Evolutionary conservation across 2,113 vertebrate genomes (phyloP).

Genomic region (Dendropsophus ebraccatus): DNA sequence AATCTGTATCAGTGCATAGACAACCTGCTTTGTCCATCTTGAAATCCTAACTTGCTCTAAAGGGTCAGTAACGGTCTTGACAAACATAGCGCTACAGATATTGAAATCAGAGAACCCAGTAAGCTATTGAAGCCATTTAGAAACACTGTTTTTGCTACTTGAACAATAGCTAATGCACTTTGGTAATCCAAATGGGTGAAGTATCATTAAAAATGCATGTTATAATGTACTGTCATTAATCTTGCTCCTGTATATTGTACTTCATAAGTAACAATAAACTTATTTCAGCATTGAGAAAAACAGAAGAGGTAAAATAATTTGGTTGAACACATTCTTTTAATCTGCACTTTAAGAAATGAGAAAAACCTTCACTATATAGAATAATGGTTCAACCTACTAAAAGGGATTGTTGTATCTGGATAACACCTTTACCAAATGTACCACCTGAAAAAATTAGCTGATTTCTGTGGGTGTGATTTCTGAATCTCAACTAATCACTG

Average conservation of each 20-base stretch:
- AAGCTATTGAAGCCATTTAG: conserved; percentile 40
- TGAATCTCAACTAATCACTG: too few species aligned
- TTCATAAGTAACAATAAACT: conserved; percentile 41
- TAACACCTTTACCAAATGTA: too few species aligned
- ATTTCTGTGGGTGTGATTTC: too few species aligned
- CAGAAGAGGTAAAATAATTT: neutral
- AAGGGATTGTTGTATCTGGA: too few species aligned
- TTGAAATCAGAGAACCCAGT: neutral
- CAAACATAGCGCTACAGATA: neutral
- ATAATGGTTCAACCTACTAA: neutral
- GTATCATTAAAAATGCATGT: conserved; percentile 56
- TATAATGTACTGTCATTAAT: conserved; percentile 52
- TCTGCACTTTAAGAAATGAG: neutral
- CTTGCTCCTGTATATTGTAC: conserved; percentile 24
- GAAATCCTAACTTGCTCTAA: neutral
- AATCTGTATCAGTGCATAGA: neutral
- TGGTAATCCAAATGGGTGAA: conserved; percentile 56
- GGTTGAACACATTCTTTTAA: neutral
- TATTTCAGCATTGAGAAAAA: conserved; percentile 44
- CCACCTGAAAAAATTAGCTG: too few species aligned
- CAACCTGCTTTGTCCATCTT: neutral
- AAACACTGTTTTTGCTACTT: conserved; percentile 53
- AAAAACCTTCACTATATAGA: neutral
- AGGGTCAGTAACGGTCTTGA: neutral
- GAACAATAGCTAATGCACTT: conserved; percentile 55